Conservation (phyloP, 2,113 vertebrate species). For the Pionites leucogaster region DNA sequence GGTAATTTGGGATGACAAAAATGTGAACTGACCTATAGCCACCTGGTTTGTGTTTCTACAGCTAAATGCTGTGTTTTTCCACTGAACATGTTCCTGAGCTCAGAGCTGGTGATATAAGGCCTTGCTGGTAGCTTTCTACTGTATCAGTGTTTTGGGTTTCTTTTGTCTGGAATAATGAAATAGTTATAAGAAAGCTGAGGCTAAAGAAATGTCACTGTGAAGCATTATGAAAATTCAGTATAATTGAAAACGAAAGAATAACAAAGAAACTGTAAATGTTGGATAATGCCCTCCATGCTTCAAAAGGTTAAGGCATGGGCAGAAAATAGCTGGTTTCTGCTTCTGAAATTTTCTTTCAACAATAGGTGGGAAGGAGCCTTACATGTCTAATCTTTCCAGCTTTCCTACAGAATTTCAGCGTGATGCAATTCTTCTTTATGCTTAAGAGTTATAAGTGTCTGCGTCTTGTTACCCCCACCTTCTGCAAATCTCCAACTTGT, state of each 20-base stretch:
- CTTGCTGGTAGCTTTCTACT: neutral
- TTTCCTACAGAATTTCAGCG: neutral
- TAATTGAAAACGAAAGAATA: slow-evolving; percentile 11
- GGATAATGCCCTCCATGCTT: neutral
- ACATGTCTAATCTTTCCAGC: neutral
- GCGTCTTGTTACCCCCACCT: neutral
- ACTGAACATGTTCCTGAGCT: neutral
- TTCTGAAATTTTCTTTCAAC: neutral
- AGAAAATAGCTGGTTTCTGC: neutral
- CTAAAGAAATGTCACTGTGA: neutral
- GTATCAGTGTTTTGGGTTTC: neutral
- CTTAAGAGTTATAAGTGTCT: neutral
- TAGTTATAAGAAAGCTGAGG: neutral
- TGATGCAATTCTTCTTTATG: neutral
- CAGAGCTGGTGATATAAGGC: neutral
- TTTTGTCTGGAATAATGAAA: neutral
- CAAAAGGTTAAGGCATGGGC: neutral
- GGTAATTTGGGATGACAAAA: neutral
- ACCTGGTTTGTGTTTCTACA: slow-evolving; percentile 10
- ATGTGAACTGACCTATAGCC: slow-evolving; percentile 13
- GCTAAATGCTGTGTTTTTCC: neutral
- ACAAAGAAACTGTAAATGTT: neutral
- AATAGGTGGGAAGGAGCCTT: neutral
- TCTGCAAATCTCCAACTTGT: neutral
- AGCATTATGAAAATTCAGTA: neutral